Evolutionary conservation across 2,113 vertebrate species (phyloP).

Genomic region (Ceuthmochares aereus): DNA sequence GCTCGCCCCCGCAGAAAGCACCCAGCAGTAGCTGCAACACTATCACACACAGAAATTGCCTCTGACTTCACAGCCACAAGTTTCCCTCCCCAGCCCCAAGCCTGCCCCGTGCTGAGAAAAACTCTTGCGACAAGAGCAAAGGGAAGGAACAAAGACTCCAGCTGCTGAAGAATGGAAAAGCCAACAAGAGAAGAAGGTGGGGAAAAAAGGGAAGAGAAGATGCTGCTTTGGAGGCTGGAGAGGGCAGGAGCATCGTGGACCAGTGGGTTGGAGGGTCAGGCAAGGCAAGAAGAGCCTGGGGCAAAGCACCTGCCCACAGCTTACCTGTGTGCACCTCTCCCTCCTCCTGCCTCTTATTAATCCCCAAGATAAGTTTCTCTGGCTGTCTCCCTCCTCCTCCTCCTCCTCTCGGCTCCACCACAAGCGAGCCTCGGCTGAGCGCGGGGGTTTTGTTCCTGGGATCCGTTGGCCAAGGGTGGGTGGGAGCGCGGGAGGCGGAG

Average conservation of each 20-base stretch:
- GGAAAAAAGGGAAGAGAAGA: background rate
- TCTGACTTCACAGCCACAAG: background rate
- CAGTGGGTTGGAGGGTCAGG: background rate
- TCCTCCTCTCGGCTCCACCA: constrained; percentile 36
- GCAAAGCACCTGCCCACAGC: constrained; percentile 38
- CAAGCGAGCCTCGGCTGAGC: constrained; percentile 29
- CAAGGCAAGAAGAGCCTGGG: background rate
- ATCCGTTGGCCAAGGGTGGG: constrained; percentile 65
- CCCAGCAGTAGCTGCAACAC: background rate
- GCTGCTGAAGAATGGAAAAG: background rate
- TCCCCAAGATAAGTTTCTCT: constrained; percentile 47
- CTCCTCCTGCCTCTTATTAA: constrained; percentile 66
- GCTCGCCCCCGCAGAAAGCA: background rate
- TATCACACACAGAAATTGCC: background rate
- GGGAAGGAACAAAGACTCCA: background rate
- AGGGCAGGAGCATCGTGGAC: background rate
- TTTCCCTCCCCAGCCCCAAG: background rate
- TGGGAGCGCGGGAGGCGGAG: constrained; percentile 59
- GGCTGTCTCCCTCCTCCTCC: constrained; percentile 44
- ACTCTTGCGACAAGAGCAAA: background rate
- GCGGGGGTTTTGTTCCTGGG: constrained; percentile 67
- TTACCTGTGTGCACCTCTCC: constrained; percentile 81
- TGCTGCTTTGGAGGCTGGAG: background rate
- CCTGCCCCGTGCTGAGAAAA: background rate
- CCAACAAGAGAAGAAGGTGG: background rate